Evolutionary conservation across 2,797 vertebrate species (phyloP).

Genomic region (Rallus crepitans): DNA sequence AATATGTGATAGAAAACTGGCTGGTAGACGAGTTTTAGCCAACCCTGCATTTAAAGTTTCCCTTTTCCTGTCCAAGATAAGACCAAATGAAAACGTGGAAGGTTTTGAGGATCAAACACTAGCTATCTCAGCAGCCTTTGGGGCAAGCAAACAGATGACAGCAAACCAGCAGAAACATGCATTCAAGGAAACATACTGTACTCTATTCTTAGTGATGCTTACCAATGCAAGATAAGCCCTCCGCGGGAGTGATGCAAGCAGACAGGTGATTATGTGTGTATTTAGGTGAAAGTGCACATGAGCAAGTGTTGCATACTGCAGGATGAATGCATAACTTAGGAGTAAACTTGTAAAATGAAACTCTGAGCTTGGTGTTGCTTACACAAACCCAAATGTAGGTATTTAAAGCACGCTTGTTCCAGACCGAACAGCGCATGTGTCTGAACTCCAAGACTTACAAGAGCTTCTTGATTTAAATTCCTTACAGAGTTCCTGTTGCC

Average conservation of each 20-base stretch:
- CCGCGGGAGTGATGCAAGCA: neutral
- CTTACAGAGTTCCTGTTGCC: neutral
- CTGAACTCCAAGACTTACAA: neutral
- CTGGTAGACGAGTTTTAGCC: neutral
- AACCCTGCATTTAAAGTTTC: constrained; percentile 11
- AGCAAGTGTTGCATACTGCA: neutral
- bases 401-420: neutral
- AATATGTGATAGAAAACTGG: neutral
- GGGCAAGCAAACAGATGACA: constrained; percentile 7
- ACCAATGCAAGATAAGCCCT: constrained; percentile 3
- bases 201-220: constrained; percentile 43
- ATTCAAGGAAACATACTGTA: constrained; percentile 3
- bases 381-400: neutral
- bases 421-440: neutral
- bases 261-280: constrained; percentile 45
- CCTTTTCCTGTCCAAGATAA: neutral
- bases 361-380: neutral
- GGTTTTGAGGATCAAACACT: constrained; percentile 9
- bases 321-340: neutral
- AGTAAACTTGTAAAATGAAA: neutral
- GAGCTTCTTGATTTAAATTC: constrained; percentile 21
- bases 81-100: neutral
- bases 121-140: constrained; percentile 13
- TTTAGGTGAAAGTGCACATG: constrained; percentile 49
- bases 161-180: neutral